These are phyloP conservation scores for Cristatella mucedo DNA, from an alignment of 2,888 invertebrate genomes.

Conservation along the genomic window DNA sequence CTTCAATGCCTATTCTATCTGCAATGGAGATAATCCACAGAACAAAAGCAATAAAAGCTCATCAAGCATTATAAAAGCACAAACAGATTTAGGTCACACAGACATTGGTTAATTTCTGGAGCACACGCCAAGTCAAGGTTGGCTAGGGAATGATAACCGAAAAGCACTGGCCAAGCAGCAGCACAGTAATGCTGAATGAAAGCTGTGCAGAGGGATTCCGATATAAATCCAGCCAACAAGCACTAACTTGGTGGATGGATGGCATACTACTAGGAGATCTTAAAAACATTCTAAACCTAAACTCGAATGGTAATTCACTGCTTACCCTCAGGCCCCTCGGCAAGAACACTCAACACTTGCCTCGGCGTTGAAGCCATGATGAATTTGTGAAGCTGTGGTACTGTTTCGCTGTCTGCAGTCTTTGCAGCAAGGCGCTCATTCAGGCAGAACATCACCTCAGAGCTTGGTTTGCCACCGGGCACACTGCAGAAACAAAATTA, in stretches of 20 bases:
- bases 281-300: background rate
- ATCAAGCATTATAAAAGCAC: conserved; percentile 7
- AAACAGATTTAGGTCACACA: conserved; percentile 6
- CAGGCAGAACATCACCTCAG: conserved; percentile 70
- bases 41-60: conserved; percentile 6
- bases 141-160: no score
- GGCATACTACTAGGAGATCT: no score
- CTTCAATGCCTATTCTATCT: conserved; percentile 62
- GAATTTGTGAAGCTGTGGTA: conserved; percentile 78
- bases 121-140: no score
- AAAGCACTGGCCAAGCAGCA: no score
- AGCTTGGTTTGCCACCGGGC: conserved; percentile 42
- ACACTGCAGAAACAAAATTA: conserved; percentile 35
- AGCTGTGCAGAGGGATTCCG: no score
- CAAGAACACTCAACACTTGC: conserved; percentile 81
- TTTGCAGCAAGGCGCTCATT: conserved; percentile 52
- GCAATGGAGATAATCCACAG: background rate
- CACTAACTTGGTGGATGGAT: no score
- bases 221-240: no score
- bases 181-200: no score
- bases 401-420: conserved; percentile 49
- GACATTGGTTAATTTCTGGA: conserved; percentile 6
- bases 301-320: conserved; percentile 24
- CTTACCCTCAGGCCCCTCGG: conserved; percentile 55
- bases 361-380: conserved; percentile 76